Conservation (phyloP, 1,140 invertebrate species). For the Leptinotarsa undecemlineata region DNA sequence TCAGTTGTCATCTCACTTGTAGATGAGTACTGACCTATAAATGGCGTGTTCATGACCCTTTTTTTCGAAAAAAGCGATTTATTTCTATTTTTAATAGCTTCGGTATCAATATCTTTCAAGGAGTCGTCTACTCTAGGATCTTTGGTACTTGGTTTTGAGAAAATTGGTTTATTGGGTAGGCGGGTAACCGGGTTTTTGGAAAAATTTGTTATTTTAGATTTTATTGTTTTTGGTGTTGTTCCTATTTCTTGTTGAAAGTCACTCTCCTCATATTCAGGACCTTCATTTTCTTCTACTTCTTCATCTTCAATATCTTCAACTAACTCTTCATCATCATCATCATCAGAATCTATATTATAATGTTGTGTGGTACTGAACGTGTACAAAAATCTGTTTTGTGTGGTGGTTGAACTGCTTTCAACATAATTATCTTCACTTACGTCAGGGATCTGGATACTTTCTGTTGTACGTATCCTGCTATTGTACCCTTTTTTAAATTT, state of each 20-base stretch:
- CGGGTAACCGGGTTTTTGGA: neutral
- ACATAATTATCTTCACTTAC: neutral
- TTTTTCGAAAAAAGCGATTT: conserved; percentile 59
- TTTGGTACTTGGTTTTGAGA: conserved; percentile 30
- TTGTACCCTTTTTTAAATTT: conserved; percentile 1
- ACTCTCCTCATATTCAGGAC: neutral
- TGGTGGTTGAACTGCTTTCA: conserved; percentile 10
- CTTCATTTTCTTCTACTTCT: neutral
- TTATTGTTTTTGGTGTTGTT: conserved; percentile 5
- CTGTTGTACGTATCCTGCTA: neutral
- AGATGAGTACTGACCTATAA: conserved; percentile 17
- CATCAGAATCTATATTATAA: conserved; percentile 54
- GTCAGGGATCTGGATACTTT: neutral
- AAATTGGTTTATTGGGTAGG: conserved; percentile 13
- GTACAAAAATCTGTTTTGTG: conserved; percentile 35
- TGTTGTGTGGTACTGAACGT: conserved; percentile 35
- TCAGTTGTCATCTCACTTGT: neutral
- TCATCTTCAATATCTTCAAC: conserved; percentile 5
- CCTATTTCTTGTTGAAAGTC: neutral
- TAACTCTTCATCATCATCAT: conserved; percentile 44
- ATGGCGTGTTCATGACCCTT: conserved; percentile 49
- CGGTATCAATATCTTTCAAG: conserved; percentile 39
- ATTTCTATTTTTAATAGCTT: conserved; percentile 52
- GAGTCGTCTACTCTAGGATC: conserved; percentile 20
- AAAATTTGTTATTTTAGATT: conserved; percentile 1